Evolutionary conservation across 2,113 vertebrate species (phyloP).

Genomic region (Steatornis caripensis): DNA sequence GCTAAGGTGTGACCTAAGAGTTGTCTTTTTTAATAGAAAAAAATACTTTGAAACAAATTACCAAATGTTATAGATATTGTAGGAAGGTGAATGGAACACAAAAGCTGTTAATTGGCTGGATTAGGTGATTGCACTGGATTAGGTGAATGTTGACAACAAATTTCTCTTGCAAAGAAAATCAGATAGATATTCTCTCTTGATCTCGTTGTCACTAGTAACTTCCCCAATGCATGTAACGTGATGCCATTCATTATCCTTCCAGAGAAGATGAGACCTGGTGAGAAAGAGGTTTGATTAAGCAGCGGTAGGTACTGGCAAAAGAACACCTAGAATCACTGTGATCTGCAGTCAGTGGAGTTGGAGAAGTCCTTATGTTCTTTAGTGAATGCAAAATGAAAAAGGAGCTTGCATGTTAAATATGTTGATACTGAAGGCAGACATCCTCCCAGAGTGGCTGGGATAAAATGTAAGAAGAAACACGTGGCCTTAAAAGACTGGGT

Average conservation of each 20-base stretch:
- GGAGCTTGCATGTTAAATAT: fast-evolving
- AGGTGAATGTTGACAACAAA: background rate
- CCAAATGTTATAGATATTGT: background rate
- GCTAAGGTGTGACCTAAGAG: background rate
- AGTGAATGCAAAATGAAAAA: background rate
- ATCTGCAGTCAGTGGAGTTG: background rate
- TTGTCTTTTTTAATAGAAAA: background rate
- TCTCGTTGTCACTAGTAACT: background rate
- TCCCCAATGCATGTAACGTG: background rate
- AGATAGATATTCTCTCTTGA: background rate
- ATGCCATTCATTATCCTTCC: background rate
- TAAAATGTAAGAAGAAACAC: background rate
- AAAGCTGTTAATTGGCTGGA: background rate
- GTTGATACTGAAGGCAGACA: background rate
- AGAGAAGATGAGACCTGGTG: background rate
- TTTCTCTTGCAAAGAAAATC: background rate
- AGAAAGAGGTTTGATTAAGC: background rate
- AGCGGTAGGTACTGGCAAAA: background rate
- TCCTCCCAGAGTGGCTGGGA: background rate
- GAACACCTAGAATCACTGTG: background rate
- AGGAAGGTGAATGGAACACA: background rate
- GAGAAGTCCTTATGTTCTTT: background rate
- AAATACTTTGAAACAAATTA: background rate
- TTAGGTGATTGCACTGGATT: background rate
- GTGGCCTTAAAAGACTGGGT: background rate